Evolutionary conservation across 2,113 vertebrate genomes (phyloP).

Genomic region (Eudyptes chrysolophus): DNA sequence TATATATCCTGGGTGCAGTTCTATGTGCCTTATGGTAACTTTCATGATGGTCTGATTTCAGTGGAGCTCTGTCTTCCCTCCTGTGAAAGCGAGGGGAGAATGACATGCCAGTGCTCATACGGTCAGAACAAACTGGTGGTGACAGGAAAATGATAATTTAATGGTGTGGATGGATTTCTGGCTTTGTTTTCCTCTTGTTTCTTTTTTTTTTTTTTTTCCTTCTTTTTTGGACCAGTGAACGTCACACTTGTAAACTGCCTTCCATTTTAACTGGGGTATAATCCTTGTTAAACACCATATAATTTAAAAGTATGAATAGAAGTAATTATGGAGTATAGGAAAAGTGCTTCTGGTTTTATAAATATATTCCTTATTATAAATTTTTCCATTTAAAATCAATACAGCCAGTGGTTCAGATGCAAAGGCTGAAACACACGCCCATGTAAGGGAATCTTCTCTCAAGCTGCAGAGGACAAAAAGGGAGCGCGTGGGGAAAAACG

Average conservation of each 20-base stretch:
- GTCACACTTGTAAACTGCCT: slow-evolving; percentile 9
- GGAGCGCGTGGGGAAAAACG: fast-evolving
- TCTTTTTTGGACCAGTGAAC: not conserved
- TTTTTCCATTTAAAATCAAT: not conserved
- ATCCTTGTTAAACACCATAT: not conserved
- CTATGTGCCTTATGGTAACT: not conserved
- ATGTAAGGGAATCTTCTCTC: not conserved
- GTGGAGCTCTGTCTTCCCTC: not conserved
- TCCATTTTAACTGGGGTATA: slow-evolving; percentile 11
- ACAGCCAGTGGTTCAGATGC: not conserved
- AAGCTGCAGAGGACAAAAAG: not conserved
- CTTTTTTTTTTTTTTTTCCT: not conserved
- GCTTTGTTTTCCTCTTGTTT: not conserved
- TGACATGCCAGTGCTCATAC: not conserved
- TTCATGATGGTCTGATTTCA: not conserved
- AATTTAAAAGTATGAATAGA: slow-evolving; percentile 48
- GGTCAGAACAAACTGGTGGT: not conserved
- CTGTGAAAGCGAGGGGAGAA: not conserved
- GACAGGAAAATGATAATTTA: not conserved
- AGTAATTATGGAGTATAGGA: slow-evolving; percentile 13
- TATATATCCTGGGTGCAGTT: not conserved
- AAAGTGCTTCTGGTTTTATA: slow-evolving; percentile 23
- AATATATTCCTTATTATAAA: not conserved
- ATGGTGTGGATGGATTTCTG: not conserved
- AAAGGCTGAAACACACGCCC: not conserved